Evolutionary conservation across 2,888 invertebrate genomes (phyloP), one percentile per base, ranked within the genome.

Genomic region (Cephus nigrinus): DNA sequence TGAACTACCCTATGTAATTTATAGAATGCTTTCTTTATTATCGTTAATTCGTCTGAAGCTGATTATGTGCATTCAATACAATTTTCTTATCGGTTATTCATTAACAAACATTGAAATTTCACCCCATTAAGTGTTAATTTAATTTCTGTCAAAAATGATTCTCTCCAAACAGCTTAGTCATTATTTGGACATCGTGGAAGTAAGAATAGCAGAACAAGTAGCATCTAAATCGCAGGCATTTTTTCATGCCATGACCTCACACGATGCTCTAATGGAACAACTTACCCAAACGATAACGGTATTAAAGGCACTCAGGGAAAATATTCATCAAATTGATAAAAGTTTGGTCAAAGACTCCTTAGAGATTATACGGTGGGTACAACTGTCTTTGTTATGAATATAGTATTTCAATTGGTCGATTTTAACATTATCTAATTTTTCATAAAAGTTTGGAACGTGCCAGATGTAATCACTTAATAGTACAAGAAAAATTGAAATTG

Each of bases 231-330:
- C 98, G 12, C 97, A 97, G 85, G 98, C 98, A 31, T 99, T 99
- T 93, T 99, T 99, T 90, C 97, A 98, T 92, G 99, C 99, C 1
- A 99, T 99, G 97, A 96, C 98, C 77, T 99, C 99, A 11, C 99
- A 99, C 92, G 98, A 99, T 90, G 96, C 97, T 36, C 96, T 99
- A 75, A 97, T 99, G 95, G 98, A 98, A 84, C 97, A 99, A 90
- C 96, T 99, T 94, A 95, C 95, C 1, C 94, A 95, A 88, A 97
- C 98, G 32, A 94, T 96, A 12, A 94, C 93, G 79, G 96, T 96
- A 87, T 96, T 98, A 40, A 94, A 95, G 88, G 93, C 93, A 74
- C 93, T 97, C 75, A 94, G 97, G 84, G 93, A 94, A 82, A 96
- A 96, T 88, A 95, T 98, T 78, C 94, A 95, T 82, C 93, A 94